Base-by-base conservation (phyloP, 2,113 vertebrate species). In the Calypte anna region DNA sequence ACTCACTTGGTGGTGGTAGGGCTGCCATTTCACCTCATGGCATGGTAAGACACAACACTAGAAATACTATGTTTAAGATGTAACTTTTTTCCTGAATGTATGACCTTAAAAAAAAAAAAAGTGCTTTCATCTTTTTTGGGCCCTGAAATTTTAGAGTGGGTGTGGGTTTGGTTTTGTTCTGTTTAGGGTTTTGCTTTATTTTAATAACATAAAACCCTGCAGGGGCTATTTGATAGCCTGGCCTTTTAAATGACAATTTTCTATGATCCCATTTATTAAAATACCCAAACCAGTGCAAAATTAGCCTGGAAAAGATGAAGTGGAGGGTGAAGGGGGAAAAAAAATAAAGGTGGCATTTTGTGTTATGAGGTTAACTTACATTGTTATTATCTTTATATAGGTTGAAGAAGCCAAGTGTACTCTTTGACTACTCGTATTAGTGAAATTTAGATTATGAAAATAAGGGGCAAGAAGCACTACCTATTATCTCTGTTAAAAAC, bases 11-110 rank as follows among this genome's bases (percentile, higher is more conserved):
- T 19, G 96, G 86, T 40, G 86, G 94, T 15, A 98, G 98, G 97
- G 96, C 97, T 90, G 95, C 96, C 8, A 13, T 91, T 67, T 97
- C 97, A 28, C 94, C 98, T 70, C 94, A 95, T 3, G 78, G 96
- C 80, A 31, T 97, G 98, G 98, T 98, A 96, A 97, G 96, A n/a
- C 3, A 11, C 46, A 77, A 8, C 46, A 8, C 51, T 54, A 1
- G 10, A 27, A 62, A 9, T 24, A 27, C 36, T 5, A 6, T 17
- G 16, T 40, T 31, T 33, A 10, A 12, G 51, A 31, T 7, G 18
- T 25, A 14, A 30, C 22, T 30, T 12, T 9, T 16, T 30, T 44
- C 30, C 69, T 72, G 24, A 78, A 53, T 23, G 5, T 17, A 55
- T 38, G 57, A 28, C 55, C 38, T 64, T 68, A 14, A 54, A 62